Conservation (phyloP, 37 sponge, comb jelly and placozoan genomes). For the Theonella swinhoei region DNA sequence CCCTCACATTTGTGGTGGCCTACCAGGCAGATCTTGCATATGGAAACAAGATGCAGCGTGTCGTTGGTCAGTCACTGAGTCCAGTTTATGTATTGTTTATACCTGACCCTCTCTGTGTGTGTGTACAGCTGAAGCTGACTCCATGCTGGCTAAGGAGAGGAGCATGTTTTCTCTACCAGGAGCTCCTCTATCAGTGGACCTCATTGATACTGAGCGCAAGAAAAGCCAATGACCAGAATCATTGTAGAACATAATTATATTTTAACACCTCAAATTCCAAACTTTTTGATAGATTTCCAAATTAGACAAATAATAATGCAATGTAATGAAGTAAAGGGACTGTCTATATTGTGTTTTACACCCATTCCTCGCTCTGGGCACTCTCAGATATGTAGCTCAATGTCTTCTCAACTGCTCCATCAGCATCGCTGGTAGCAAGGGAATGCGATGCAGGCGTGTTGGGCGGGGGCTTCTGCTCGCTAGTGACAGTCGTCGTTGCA, state of each 20-base stretch:
- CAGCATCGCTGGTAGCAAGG: neutral
- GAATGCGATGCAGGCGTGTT: neutral
- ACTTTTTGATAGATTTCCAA: no score
- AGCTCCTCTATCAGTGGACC: slow-evolving; percentile 31
- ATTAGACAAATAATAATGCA: no score
- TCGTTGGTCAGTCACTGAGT: slow-evolving; percentile 47
- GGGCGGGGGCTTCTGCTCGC: neutral
- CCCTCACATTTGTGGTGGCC: slow-evolving; percentile 64
- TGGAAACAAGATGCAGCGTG: slow-evolving; percentile 73
- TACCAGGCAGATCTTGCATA: slow-evolving; percentile 74
- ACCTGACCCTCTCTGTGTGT: neutral
- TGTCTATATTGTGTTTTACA: neutral
- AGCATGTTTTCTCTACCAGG: slow-evolving; percentile 54
- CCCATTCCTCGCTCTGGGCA: slow-evolving; percentile 14
- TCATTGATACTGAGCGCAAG: slow-evolving; percentile 42
- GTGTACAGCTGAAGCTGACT: slow-evolving; percentile 62
- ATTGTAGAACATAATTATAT: no score
- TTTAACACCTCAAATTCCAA: no score
- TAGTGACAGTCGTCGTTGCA: no score
- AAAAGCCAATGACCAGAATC: no score
- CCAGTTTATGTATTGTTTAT: neutral
- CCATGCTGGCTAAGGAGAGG: slow-evolving; percentile 59
- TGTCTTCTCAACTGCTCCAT: neutral
- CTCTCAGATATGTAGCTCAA: slow-evolving; percentile 7
- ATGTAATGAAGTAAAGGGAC: neutral